phyloP scores from a whole-genome alignment of 2,113 vertebrate genomes.

The Plestiodon gilberti region DNA sequence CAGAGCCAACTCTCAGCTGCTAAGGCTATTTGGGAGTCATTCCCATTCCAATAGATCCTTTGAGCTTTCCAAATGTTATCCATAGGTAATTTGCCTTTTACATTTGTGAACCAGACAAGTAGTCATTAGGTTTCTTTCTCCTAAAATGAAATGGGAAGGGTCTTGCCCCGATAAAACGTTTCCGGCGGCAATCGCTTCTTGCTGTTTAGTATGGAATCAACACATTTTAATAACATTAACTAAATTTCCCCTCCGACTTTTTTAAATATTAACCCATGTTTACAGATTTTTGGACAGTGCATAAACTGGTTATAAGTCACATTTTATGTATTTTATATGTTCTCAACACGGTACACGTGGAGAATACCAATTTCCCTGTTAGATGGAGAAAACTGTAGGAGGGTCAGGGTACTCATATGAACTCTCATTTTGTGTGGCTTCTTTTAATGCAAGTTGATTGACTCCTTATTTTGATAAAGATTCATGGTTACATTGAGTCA shows the following conservation, averaged over 20 bases:
- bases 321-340: neutral
- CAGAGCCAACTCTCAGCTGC: neutral
- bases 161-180: neutral
- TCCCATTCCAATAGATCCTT: neutral
- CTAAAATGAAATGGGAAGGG: neutral
- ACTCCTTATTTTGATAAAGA: neutral
- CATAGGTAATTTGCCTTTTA: neutral
- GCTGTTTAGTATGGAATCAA: neutral
- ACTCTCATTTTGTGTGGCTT: neutral
- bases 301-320: neutral
- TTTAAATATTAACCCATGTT: too few relatives aligned
- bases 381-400: neutral
- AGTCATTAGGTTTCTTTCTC: neutral
- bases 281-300: neutral
- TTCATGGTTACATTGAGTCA: neutral
- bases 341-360: neutral
- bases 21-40: neutral
- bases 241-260: neutral
- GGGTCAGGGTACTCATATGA: too few relatives aligned
- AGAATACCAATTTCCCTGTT: neutral
- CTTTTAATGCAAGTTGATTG: neutral
- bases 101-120: neutral
- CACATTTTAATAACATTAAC: neutral
- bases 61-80: neutral
- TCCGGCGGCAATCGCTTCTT: neutral